Evolutionary conservation across 2,797 vertebrate species (phyloP).

Genomic region (Lagocephalus sceleratus): DNA sequence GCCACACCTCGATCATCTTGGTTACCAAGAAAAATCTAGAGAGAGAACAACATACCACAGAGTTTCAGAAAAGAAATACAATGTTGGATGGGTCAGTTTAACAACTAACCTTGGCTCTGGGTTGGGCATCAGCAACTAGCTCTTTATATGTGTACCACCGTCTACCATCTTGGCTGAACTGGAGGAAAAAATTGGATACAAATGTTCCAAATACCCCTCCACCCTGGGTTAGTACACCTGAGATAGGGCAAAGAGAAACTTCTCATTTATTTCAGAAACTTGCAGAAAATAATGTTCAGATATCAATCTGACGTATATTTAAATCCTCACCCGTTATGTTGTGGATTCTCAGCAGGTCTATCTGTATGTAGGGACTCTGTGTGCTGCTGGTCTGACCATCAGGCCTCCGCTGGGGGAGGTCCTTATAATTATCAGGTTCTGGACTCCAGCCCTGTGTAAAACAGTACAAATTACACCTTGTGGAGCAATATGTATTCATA

Average conservation of each 20-base stretch:
- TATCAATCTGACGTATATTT: too few species aligned
- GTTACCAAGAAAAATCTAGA: conserved; percentile 78
- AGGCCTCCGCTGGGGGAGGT: conserved; percentile 56
- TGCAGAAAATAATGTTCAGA: too few species aligned
- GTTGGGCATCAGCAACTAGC: conserved; percentile 50
- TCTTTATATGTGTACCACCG: conserved; percentile 80
- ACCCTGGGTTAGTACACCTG: conserved; percentile 81
- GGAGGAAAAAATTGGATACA: conserved; percentile 80
- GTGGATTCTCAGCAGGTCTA: conserved; percentile 75
- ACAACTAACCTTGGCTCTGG: conserved; percentile 73
- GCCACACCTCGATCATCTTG: conserved; percentile 62
- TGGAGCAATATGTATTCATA: background rate
- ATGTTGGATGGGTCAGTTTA: background rate
- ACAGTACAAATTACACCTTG: background rate
- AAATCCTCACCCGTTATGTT: conserved; percentile 83
- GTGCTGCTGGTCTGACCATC: conserved; percentile 46
- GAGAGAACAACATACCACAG: background rate
- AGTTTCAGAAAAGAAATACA: background rate
- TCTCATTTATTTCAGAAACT: background rate
- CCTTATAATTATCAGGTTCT: conserved; percentile 62
- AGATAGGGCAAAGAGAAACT: background rate
- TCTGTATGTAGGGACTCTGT: conserved; percentile 75
- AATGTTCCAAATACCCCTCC: conserved; percentile 69
- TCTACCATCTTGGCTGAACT: conserved; percentile 79
- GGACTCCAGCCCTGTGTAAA: conserved; percentile 78